A percentile compares a stretch with the other conserved stretches of the same genome.
phyloP scores from a whole-genome alignment of 2,113 vertebrate genomes.

The Okapia johnstoni region DNA sequence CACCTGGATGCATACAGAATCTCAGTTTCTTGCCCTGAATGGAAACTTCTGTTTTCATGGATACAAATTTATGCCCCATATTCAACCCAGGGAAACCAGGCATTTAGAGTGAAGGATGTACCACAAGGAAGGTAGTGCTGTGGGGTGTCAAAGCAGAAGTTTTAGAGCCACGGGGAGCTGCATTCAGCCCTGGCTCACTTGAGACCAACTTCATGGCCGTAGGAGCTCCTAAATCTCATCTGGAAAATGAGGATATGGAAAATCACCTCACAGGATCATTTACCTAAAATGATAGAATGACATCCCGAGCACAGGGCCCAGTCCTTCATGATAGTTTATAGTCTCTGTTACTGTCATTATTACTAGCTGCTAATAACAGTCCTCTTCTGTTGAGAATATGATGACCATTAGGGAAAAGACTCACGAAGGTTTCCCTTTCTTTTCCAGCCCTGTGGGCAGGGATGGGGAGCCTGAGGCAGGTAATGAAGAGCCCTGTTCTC shows the following conservation, averaged over 20 bases:
- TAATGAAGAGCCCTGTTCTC: neutral
- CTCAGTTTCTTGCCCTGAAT: neutral
- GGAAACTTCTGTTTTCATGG: neutral
- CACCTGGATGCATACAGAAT: neutral
- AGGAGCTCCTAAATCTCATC: neutral
- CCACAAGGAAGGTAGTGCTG: neutral
- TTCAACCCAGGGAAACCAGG: neutral
- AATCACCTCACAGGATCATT: neutral
- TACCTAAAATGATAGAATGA: neutral
- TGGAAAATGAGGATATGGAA: neutral
- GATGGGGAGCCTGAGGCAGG: neutral
- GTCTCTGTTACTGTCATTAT: neutral
- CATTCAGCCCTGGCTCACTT: neutral
- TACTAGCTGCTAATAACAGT: neutral
- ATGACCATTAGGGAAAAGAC: neutral
- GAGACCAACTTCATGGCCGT: accelerated
- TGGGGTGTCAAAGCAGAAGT: neutral
- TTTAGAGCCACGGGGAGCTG: neutral
- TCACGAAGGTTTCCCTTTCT: neutral
- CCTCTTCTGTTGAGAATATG: neutral
- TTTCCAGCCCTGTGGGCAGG: neutral
- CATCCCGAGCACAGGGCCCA: neutral
- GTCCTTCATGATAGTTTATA: neutral
- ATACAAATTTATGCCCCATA: neutral
- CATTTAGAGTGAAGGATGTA: neutral